Evolutionary conservation across 1,140 invertebrate species (phyloP).

Genomic region (Teleogryllus occipitalis): DNA sequence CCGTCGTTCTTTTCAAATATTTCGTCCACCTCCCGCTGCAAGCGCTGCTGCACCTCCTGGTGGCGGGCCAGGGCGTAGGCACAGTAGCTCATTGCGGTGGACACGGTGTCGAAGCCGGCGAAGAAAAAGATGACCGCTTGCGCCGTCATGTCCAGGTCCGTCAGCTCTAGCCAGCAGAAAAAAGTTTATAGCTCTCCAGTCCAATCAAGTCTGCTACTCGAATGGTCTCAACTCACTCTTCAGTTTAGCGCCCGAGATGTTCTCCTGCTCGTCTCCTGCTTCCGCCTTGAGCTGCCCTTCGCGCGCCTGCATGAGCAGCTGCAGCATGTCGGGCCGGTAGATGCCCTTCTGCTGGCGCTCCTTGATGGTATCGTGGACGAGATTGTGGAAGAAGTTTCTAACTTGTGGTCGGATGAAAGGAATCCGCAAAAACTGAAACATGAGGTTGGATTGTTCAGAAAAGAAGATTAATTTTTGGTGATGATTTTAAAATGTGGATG

Average conservation of each 20-base stretch:
- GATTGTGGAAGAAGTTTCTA: background rate
- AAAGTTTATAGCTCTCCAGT: too few relatives aligned
- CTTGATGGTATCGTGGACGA: background rate
- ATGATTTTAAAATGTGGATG: too few relatives aligned
- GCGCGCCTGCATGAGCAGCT: background rate
- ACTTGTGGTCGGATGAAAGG: background rate
- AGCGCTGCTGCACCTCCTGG: constrained; percentile 43
- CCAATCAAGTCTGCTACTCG: too few relatives aligned
- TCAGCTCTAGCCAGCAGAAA: background rate
- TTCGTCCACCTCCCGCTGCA: constrained; percentile 47
- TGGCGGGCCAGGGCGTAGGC: constrained; percentile 44
- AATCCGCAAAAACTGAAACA: background rate
- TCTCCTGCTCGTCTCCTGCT: background rate
- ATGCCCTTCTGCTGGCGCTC: background rate
- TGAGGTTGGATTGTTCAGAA: too few relatives aligned
- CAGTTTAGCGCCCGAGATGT: too few relatives aligned
- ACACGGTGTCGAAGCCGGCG: constrained; percentile 43
- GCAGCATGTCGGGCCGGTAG: background rate
- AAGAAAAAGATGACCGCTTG: constrained; percentile 16
- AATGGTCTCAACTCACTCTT: too few relatives aligned
- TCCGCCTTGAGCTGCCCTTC: background rate
- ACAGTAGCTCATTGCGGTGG: constrained; percentile 34
- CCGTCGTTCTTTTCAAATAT: constrained; percentile 35
- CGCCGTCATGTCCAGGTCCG: constrained; percentile 3
- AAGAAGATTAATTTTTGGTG: too few relatives aligned